Evolutionary conservation across 2,113 vertebrate species (phyloP).

Genomic region (Eudorcas thomsonii): DNA sequence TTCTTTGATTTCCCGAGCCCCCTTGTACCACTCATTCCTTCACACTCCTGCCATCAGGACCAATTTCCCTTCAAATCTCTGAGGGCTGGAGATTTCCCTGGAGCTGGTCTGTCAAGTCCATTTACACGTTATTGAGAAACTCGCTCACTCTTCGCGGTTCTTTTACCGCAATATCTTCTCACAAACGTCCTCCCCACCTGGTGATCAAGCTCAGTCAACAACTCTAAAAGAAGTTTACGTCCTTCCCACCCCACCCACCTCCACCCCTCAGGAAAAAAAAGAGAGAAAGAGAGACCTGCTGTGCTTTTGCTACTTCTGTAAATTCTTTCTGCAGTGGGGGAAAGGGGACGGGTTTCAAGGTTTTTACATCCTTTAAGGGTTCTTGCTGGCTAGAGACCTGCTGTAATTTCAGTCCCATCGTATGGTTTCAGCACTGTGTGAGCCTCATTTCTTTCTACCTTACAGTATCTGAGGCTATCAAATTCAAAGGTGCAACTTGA

Average conservation of each 20-base stretch:
- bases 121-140: neutral
- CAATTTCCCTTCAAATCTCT: neutral
- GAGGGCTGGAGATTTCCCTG: neutral
- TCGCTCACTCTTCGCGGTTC: neutral
- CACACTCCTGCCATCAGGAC: neutral
- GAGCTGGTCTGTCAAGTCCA: neutral
- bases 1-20: constrained; percentile 32
- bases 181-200: neutral
- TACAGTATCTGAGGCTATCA: neutral
- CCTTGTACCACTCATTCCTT: neutral
- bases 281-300: neutral
- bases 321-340: neutral
- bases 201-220: neutral
- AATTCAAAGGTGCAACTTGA: constrained; percentile 34
- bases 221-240: constrained; percentile 59
- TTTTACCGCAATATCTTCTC: neutral
- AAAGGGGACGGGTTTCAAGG: neutral
- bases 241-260: neutral
- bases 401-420: neutral
- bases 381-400: neutral
- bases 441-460: neutral
- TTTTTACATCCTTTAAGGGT: neutral
- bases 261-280: neutral
- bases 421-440: neutral
- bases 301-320: neutral